phyloP scores from a whole-genome alignment of 2,797 vertebrate genomes.

The Adrianichthys oophorus region DNA sequence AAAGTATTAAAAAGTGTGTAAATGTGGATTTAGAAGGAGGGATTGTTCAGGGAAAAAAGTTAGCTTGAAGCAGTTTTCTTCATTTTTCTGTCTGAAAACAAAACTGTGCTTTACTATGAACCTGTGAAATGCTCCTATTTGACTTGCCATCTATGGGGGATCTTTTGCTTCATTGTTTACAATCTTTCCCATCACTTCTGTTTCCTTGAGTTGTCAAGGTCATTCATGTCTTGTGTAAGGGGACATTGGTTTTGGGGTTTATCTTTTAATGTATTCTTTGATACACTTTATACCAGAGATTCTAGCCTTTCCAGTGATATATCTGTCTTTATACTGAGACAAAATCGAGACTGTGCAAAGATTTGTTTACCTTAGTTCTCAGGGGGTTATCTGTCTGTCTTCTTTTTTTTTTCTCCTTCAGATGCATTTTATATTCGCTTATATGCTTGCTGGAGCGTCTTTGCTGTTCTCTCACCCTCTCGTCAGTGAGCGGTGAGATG shows the following conservation, averaged over 20 bases:
- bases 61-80: slow-evolving; percentile 25
- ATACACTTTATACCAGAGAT: too few relatives aligned
- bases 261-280: too few relatives aligned
- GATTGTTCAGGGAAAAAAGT: slow-evolving; percentile 17
- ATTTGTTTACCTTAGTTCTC: too few relatives aligned
- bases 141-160: slow-evolving; percentile 63
- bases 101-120: slow-evolving; percentile 39
- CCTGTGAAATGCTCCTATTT: slow-evolving; percentile 49
- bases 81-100: slow-evolving; percentile 31
- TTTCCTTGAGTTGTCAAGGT: slow-evolving; percentile 33
- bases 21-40: slow-evolving; percentile 36
- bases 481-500: slow-evolving; percentile 68
- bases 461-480: slow-evolving; percentile 38
- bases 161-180: slow-evolving; percentile 64
- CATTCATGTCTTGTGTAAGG: slow-evolving; percentile 39
- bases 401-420: too few relatives aligned
- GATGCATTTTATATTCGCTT: slow-evolving; percentile 45
- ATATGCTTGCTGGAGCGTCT: slow-evolving; percentile 52
- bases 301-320: too few relatives aligned
- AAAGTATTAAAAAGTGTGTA: slow-evolving; percentile 47
- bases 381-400: too few relatives aligned
- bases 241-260: slow-evolving; percentile 16
- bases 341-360: too few relatives aligned
- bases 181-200: slow-evolving; percentile 64
- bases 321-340: too few relatives aligned